Evolutionary conservation across 2,888 invertebrate species (phyloP), one percentile per base, ranked within the genome.

Genomic region (Cataglyphis livida): DNA sequence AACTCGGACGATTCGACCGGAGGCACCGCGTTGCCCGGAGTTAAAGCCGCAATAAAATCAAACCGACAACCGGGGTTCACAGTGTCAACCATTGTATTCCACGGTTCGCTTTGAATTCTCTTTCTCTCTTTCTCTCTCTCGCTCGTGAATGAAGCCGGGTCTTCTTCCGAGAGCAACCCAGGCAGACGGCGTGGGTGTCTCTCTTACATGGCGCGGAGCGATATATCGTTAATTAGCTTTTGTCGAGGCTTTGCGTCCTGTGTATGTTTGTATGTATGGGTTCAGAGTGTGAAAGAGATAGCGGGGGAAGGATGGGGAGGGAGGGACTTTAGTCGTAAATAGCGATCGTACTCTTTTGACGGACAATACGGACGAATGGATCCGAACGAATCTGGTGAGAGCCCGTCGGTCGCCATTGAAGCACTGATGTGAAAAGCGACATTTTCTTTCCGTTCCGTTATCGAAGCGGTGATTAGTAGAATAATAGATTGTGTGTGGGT

Each of bases 1-100:
- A 84, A 65, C 57, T 38, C 18, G 68, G n/a, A 66, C 38, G 41
- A 41, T 44, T 65, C 51, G 75, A 54, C 35, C 75, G 35, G n/a
- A 28, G 76, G 54, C 76, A 76, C 15, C 66, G 48, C 62, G 18
- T 70, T 44, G 76, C 18, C 10, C 71, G 71, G 59, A 78, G 70
- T 70, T 79, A 70, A 61, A 70, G 38, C 70, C 81, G 87, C 88
- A 89, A 89, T 89, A 90, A 90, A 89, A 89, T 87, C 85, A 87
- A 87, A 84, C 84, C 87, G 70, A 76, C 76, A 57, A 76, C 74
- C 83, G 81, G 70, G 81, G 85, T 88, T 88, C 86, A 84, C 84
- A 84, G 89, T 89, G 89, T 88, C 89, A 90, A 83, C 88, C 88
- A 89, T 89, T 89, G 89, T 89, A 89, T 90, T 89, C 90, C 54